Percentiles rank a stretch among this genome's conserved stretches.
Evolutionary conservation across 1,140 invertebrate genomes (phyloP).

Genomic region (Pseudomyrmex pallidus): DNA sequence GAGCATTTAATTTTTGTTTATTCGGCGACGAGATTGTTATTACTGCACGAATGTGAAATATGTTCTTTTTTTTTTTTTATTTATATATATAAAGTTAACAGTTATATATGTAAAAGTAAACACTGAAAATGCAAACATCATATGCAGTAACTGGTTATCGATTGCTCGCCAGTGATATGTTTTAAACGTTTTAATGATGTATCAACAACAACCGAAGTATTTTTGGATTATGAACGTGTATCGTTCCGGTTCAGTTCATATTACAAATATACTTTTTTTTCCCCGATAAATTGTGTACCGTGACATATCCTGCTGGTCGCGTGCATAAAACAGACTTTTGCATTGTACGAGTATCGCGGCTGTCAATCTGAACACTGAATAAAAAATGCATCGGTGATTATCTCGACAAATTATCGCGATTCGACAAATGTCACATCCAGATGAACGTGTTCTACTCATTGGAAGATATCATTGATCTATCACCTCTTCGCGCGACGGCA

Average conservation of each 20-base stretch:
- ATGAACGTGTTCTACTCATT: slow-evolving; percentile 22
- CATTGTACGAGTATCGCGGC: slow-evolving; percentile 39
- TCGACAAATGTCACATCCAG: slow-evolving; percentile 21
- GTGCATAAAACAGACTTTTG: slow-evolving; percentile 46
- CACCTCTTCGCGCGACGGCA: not conserved
- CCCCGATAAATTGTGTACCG: slow-evolving; percentile 22
- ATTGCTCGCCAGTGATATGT: not conserved
- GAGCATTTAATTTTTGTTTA: slow-evolving; percentile 37
- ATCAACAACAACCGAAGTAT: slow-evolving; percentile 41
- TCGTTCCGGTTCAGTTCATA: slow-evolving; percentile 48
- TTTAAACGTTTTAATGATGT: slow-evolving; percentile 53
- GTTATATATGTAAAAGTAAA: slow-evolving; percentile 19
- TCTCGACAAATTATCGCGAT: slow-evolving; percentile 40
- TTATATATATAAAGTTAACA: not conserved
- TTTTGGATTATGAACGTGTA: slow-evolving; percentile 50
- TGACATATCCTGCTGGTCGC: not conserved
- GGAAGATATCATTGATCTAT: slow-evolving; percentile 7
- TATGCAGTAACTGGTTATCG: slow-evolving; percentile 35
- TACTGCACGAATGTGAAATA: not conserved
- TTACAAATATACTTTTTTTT: slow-evolving; percentile 32
- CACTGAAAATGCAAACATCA: slow-evolving; percentile 34
- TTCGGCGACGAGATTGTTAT: slow-evolving; percentile 18
- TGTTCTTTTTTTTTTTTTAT: slow-evolving; percentile 16
- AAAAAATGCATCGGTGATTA: slow-evolving; percentile 46
- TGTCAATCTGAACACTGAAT: slow-evolving; percentile 30